These are phyloP conservation scores for Ichneumon xanthorius DNA, from an alignment of 2,888 invertebrate genomes.

Conservation along the genomic window DNA sequence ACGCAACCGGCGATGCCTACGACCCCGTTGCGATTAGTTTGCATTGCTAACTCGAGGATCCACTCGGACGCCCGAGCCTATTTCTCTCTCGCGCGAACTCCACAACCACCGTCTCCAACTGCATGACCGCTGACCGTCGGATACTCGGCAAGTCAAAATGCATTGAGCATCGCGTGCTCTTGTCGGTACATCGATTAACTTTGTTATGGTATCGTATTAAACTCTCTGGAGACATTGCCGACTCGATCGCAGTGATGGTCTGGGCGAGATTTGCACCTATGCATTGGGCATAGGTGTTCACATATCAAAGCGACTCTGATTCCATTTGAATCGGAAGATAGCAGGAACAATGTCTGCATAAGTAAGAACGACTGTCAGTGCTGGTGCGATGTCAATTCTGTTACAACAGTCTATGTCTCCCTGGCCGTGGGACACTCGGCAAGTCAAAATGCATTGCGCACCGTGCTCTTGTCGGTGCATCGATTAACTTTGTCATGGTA, in stretches of 20 bases:
- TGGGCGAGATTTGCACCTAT: background rate
- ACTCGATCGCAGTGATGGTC: background rate
- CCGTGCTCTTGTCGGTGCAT: conserved; percentile 18
- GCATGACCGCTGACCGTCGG: conserved; percentile 16
- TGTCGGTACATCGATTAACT: conserved; percentile 28
- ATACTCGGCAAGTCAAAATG: conserved; percentile 46
- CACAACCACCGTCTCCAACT: conserved; percentile 33
- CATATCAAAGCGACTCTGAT: background rate
- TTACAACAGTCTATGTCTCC: conserved; percentile 19
- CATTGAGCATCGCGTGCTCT: conserved; percentile 16
- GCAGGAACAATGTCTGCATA: background rate
- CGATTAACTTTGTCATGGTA: conserved; percentile 28
- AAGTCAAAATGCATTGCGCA: conserved; percentile 46
- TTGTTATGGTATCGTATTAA: conserved; percentile 9
- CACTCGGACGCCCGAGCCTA: conserved; percentile 67
- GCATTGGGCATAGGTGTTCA: too few relatives aligned
- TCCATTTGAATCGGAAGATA: background rate
- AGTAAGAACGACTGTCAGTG: background rate
- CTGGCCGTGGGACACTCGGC: background rate
- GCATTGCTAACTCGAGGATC: conserved; percentile 67
- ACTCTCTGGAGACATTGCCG: background rate
- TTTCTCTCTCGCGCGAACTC: conserved; percentile 63
- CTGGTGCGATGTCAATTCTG: background rate
- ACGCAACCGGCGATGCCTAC: conserved; percentile 55
- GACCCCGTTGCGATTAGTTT: conserved; percentile 69